Percentiles rank a stretch among this genome's conserved stretches.
Evolutionary conservation across 2,113 vertebrate genomes (phyloP).

Genomic region (Aleadryas rufinucha): DNA sequence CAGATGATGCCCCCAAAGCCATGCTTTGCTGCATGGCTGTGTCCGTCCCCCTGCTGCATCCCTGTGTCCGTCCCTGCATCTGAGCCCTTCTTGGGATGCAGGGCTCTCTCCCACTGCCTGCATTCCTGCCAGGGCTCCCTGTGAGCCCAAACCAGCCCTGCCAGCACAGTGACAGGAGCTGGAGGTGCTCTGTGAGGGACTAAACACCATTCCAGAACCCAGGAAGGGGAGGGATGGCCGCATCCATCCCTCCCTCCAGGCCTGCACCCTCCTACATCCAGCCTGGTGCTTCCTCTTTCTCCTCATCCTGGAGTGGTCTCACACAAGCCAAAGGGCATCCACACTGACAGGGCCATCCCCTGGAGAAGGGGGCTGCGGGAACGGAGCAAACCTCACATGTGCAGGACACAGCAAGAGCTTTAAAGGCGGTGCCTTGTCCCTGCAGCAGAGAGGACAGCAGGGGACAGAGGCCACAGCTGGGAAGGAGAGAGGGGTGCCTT

Average conservation of each 20-base stretch:
- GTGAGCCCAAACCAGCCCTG: not conserved
- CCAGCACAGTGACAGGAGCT: not conserved
- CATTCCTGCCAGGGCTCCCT: not conserved
- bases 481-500: not conserved
- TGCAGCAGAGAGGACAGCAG: not conserved
- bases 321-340: not conserved
- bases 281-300: not conserved
- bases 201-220: not conserved
- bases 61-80: not conserved
- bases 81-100: not conserved
- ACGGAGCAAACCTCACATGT: fast-evolving
- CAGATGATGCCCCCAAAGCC: not conserved
- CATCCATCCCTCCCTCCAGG: not conserved
- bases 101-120: not conserved
- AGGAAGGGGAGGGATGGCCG: fast-evolving
- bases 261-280: not conserved
- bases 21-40: no score
- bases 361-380: not conserved
- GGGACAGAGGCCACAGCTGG: not conserved
- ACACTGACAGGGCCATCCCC: fast-evolving
- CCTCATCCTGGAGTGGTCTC: not conserved
- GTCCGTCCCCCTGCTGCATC: not conserved
- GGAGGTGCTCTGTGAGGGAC: not conserved
- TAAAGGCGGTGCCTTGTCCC: not conserved
- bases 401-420: not conserved